A percentile compares a stretch with the other conserved stretches of the same genome.
Evolutionary conservation across 2,113 vertebrate species (phyloP).

Genomic region (Dasypus novemcinctus): DNA sequence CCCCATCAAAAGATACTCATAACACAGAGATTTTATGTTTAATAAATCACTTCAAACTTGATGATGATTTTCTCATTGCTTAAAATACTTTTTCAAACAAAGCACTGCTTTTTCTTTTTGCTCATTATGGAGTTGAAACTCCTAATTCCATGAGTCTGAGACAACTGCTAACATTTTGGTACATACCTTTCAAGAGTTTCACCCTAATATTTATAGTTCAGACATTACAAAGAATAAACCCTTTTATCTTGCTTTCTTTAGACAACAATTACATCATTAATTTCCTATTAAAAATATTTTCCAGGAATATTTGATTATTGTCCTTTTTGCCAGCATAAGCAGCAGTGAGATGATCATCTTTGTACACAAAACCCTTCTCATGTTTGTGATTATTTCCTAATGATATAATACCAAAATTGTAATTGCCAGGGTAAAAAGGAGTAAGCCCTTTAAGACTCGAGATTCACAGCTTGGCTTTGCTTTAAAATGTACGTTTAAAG

Average conservation of each 20-base stretch:
- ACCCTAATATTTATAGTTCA: neutral
- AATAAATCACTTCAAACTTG: neutral
- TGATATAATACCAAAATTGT: neutral
- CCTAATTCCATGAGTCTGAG: neutral
- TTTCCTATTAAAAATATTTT: neutral
- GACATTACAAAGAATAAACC: neutral
- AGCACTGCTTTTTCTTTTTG: neutral
- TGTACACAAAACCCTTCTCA: neutral
- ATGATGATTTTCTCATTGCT: neutral
- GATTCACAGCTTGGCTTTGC: neutral
- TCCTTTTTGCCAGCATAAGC: neutral
- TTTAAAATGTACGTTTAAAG: neutral
- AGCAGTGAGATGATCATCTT: neutral
- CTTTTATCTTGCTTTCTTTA: neutral
- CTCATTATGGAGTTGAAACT: neutral
- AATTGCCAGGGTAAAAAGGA: neutral
- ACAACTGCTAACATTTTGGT: constrained; percentile 31
- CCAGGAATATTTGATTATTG: neutral
- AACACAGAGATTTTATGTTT: neutral
- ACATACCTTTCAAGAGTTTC: neutral
- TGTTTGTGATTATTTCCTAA: neutral
- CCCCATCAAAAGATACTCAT: neutral
- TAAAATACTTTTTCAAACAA: neutral
- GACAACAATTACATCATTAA: neutral
- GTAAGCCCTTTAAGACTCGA: neutral